Percentiles rank a stretch among this genome's conserved stretches.
Evolutionary conservation across 2,888 invertebrate species (phyloP).

Genomic region (Platycnemis pennipes): DNA sequence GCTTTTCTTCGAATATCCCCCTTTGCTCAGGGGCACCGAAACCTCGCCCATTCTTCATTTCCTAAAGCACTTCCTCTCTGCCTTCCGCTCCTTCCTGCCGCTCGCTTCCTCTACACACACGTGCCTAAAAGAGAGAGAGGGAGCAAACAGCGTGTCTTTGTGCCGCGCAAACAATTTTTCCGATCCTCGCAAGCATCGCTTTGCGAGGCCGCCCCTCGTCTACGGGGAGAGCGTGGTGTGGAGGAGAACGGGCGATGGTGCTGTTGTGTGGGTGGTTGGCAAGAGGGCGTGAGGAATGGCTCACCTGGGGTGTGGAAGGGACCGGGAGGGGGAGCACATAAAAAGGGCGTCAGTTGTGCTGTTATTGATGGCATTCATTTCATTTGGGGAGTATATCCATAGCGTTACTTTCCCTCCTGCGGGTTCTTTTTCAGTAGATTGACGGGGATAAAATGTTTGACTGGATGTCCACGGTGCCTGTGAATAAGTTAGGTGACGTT

Average conservation of each 20-base stretch:
- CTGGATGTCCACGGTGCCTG: not conserved
- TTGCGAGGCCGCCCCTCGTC: not conserved
- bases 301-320: slow-evolving; percentile 35
- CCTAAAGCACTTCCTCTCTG: slow-evolving; percentile 6
- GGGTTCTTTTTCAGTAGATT: not conserved
- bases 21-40: not conserved
- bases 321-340: not conserved
- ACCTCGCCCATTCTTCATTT: not conserved
- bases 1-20: not conserved
- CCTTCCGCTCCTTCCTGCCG: not conserved
- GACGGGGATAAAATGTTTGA: not conserved
- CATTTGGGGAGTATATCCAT: not conserved
- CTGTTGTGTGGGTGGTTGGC: not conserved
- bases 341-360: slow-evolving; percentile 18
- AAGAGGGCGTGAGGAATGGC: not conserved
- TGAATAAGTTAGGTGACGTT: not conserved
- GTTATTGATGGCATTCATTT: slow-evolving; percentile 39
- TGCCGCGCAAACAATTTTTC: slow-evolving; percentile 24
- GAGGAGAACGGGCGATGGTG: not conserved
- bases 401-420: not conserved
- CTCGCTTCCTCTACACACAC: not conserved
- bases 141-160: slow-evolving; percentile 29
- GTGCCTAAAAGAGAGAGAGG: not conserved
- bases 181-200: not conserved
- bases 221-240: not conserved